phyloP scores from a whole-genome alignment of 2,797 vertebrate genomes.

The Crax fasciolata region DNA sequence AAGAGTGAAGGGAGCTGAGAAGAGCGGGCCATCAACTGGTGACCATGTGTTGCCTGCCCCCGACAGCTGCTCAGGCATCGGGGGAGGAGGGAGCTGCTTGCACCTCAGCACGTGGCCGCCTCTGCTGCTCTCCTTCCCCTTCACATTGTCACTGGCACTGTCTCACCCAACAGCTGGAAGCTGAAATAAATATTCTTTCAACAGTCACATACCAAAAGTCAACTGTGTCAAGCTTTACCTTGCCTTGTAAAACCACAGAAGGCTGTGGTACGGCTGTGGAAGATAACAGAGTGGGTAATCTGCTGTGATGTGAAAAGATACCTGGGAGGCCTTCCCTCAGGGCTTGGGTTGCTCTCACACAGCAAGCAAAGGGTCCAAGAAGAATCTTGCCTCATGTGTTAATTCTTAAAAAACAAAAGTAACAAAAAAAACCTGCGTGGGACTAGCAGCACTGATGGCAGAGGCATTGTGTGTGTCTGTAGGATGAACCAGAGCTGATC shows the following conservation, averaged over 20 bases:
- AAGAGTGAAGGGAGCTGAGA: background rate
- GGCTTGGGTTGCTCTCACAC: background rate
- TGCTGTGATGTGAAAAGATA: background rate
- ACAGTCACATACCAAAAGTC: accelerated
- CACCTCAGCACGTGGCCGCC: background rate
- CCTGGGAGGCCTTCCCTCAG: accelerated
- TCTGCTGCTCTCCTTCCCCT: background rate
- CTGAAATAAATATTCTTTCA: background rate
- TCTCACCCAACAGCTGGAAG: background rate
- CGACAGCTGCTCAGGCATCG: background rate
- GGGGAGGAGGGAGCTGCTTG: background rate
- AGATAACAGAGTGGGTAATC: background rate
- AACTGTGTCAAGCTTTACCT: background rate
- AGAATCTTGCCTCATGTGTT: background rate
- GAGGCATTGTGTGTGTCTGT: background rate
- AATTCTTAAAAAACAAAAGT: background rate
- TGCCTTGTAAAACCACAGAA: background rate
- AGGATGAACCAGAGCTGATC: background rate
- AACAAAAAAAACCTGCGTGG: accelerated
- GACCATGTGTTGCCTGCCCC: background rate
- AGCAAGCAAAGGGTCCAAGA: background rate
- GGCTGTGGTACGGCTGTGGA: background rate
- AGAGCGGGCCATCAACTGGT: background rate
- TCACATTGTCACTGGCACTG: accelerated
- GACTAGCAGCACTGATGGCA: background rate